Evolutionary conservation across 2,888 invertebrate genomes (phyloP).

Genomic region (Muscina levida): DNA sequence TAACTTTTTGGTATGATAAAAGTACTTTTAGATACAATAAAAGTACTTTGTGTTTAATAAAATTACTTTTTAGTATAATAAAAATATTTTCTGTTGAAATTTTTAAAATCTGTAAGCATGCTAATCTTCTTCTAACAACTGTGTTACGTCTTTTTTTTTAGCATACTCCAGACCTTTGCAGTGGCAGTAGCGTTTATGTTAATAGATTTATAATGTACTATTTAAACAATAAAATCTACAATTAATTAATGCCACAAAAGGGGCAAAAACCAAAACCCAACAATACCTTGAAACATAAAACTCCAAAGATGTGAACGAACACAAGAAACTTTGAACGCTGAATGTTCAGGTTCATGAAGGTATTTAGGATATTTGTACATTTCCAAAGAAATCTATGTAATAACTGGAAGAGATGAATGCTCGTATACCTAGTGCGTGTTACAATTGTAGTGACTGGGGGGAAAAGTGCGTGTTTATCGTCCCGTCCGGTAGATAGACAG

Average conservation of each 20-base stretch:
- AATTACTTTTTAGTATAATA: no score
- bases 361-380: conserved; percentile 57
- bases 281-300: conserved; percentile 10
- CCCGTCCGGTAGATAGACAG: not conserved
- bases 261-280: conserved; percentile 28
- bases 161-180: no score
- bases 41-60: no score
- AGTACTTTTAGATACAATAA: no score
- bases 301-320: conserved; percentile 11
- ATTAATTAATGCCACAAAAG: conserved; percentile 60
- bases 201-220: no score
- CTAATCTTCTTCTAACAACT: no score
- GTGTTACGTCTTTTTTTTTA: no score
- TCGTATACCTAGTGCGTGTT: not conserved
- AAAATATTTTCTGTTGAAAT: no score
- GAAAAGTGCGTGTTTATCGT: conserved; percentile 4
- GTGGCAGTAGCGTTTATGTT: no score
- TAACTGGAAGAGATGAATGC: no score
- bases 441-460: not conserved
- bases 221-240: conserved; percentile 52
- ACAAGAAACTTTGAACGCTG: conserved; percentile 27
- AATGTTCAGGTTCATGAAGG: conserved; percentile 6
- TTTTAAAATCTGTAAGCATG: no score
- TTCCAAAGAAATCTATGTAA: conserved; percentile 51
- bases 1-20: no score